Percentiles rank a stretch among this genome's conserved stretches.
These are phyloP conservation scores for Acleris literana DNA, from an alignment of 2,888 invertebrate genomes.

Conservation along the genomic window DNA sequence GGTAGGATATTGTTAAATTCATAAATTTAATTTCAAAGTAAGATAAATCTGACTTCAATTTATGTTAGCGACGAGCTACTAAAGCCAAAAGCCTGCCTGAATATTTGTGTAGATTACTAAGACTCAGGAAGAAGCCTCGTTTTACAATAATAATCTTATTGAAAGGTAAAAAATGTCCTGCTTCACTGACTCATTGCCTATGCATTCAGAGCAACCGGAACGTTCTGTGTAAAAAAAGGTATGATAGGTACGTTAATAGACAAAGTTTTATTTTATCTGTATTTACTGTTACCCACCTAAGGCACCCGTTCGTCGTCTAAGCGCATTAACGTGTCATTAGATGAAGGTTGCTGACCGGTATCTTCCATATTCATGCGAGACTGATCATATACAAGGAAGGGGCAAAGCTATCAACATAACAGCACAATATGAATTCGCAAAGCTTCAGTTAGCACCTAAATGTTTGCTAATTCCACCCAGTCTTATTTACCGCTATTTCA, in stretches of 20 bases:
- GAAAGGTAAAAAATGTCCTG: constrained; percentile 44
- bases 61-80: too few relatives aligned
- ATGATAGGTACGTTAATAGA: constrained; percentile 56
- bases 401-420: constrained; percentile 30
- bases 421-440: constrained; percentile 33
- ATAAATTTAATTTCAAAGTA: too few relatives aligned
- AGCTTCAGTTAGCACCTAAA: constrained; percentile 34
- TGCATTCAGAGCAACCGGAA: constrained; percentile 76
- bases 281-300: constrained; percentile 72
- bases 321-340: constrained; percentile 78
- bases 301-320: constrained; percentile 66
- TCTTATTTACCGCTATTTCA: constrained; percentile 28
- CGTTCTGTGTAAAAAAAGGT: constrained; percentile 75
- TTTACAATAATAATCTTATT: not conserved
- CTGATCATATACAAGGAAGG: constrained; percentile 27
- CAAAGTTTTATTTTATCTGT: constrained; percentile 78
- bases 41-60: too few relatives aligned
- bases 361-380: constrained; percentile 47
- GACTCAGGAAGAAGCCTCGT: not conserved
- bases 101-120: not conserved
- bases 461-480: constrained; percentile 31
- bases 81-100: too few relatives aligned
- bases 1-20: too few relatives aligned
- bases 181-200: constrained; percentile 79
- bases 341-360: constrained; percentile 77